Evolutionary conservation across 2,113 vertebrate genomes (phyloP), one percentile per base, ranked within the genome.

Genomic region (Upupa epops): DNA sequence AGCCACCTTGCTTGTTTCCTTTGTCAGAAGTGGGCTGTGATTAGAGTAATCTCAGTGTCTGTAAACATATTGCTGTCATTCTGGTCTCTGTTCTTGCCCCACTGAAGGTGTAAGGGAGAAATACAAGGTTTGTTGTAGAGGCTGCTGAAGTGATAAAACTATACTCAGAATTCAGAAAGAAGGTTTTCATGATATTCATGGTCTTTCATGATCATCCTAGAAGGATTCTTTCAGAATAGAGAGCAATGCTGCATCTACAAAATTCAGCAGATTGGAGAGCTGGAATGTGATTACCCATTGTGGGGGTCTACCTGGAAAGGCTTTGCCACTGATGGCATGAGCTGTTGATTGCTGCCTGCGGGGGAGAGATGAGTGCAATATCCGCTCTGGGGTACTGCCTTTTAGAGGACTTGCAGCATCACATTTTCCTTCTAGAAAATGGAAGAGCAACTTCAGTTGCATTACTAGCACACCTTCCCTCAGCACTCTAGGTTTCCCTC

Each of bases 401-500:
- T 88, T 88, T 9, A 49, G 61, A 72, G 46, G n/a, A 28, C 66
- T 78, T 52, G 8, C 6, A 32, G 21, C 22, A 18, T 85, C 71
- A 29, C 1, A 0, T 8, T 70, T 85, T 51, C 25, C 36, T 65
- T 79, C 46, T 1, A 1, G 78, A 89, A 90, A 63, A 66, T 31
- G n/a, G 34, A 90, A 64, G 68, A 76, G 60, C 24, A 79, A 4
- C n/a, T 51, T 73, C 48, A 24, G 71, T 52, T 45, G 59, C 0
- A 1, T 72, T 74, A n/a, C 34, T 18, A 93, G 28, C 59, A 69
- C 42, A 0, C 3, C 81, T 92, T 76, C 51, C 37, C 48, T 89
- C 86, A 89, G 88, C 83, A 66, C 52, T 95, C 83, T 45, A 55
- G 66, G 78, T 40, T 92, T 89, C 78, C 71, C 86, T 89, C 4